These are phyloP conservation scores for Cephus cinctus DNA, from an alignment of 1,140 invertebrate species.

Conservation along the genomic window DNA sequence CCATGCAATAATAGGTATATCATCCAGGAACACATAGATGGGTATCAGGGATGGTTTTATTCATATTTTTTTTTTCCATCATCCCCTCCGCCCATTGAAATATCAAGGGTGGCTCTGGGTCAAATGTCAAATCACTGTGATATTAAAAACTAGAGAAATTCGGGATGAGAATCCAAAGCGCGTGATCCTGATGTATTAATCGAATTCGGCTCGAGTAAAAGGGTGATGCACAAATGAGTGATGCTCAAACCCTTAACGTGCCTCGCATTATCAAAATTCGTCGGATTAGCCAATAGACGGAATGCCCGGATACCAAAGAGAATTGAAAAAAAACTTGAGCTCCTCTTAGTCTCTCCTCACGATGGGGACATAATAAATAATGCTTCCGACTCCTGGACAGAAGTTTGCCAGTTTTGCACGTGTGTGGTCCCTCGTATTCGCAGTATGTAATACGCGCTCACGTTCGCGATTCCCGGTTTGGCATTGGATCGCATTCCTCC, in stretches of 20 bases:
- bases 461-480: conserved; percentile 17
- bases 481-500: conserved; percentile 24
- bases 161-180: not conserved
- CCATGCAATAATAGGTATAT: conserved; percentile 9
- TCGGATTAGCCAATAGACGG: too few relatives aligned
- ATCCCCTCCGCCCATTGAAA: too few relatives aligned
- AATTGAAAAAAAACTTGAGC: too few relatives aligned
- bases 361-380: too few relatives aligned
- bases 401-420: too few relatives aligned
- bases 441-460: conserved; percentile 17
- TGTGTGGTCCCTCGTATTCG: conserved; percentile 15
- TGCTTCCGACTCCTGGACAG: too few relatives aligned
- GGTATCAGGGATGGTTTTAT: too few relatives aligned
- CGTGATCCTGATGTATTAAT: conserved; percentile 1
- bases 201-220: not conserved
- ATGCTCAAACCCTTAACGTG: not conserved
- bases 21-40: too few relatives aligned
- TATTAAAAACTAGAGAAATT: not conserved
- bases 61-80: not conserved
- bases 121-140: not conserved
- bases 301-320: too few relatives aligned
- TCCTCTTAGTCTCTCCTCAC: too few relatives aligned
- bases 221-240: not conserved
- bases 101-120: too few relatives aligned
- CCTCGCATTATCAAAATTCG: conserved; percentile 5